Evolutionary conservation across 2,888 invertebrate genomes (phyloP).

Genomic region (Mythimna loreyi): DNA sequence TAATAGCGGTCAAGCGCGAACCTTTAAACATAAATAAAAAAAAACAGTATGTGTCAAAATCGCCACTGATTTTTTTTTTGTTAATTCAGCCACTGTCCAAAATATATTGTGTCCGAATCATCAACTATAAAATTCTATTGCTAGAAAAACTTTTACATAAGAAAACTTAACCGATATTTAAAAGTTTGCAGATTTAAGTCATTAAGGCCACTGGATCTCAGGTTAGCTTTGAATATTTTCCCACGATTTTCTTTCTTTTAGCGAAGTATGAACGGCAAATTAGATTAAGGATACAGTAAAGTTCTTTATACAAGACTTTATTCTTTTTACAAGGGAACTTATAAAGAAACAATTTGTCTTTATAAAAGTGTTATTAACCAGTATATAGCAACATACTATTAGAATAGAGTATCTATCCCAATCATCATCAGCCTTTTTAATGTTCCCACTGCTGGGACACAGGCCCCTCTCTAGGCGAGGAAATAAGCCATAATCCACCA

Average conservation of each 20-base stretch:
- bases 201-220: conserved; percentile 39
- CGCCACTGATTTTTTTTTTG: too few species aligned
- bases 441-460: too few species aligned
- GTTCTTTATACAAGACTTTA: conserved; percentile 21
- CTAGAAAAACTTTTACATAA: conserved; percentile 7
- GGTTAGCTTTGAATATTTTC: conserved; percentile 12
- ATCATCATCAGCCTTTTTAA: too few species aligned
- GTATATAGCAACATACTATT: not conserved
- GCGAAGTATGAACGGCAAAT: conserved; percentile 23
- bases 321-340: not conserved
- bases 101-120: too few species aligned
- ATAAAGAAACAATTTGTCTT: not conserved
- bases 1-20: too few species aligned
- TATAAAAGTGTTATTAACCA: not conserved
- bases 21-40: too few species aligned
- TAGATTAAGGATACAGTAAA: conserved; percentile 11
- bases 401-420: too few species aligned
- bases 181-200: conserved; percentile 40
- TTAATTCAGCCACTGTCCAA: too few species aligned
- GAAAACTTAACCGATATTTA: conserved; percentile 35
- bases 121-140: conserved; percentile 1
- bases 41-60: too few species aligned
- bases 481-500: too few species aligned
- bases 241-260: conserved; percentile 5
- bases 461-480: too few species aligned